A percentile compares a stretch with the other conserved stretches of the same genome.
phyloP scores from a whole-genome alignment of 2,888 invertebrate genomes.

The Mactromeris polynyma region DNA sequence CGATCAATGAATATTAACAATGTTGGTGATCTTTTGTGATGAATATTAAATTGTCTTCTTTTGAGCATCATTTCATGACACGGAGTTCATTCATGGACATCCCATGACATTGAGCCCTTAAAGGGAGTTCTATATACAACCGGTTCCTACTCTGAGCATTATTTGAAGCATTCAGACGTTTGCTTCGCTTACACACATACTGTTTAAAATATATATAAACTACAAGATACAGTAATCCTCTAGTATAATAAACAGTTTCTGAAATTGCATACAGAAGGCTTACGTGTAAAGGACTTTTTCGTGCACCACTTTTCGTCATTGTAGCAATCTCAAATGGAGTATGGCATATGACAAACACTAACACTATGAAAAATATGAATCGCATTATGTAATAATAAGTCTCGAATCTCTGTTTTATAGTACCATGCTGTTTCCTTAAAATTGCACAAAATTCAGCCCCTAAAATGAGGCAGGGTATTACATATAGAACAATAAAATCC shows the following conservation, averaged over 20 bases:
- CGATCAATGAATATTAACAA: too few relatives aligned
- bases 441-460: conserved; percentile 64
- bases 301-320: conserved; percentile 66
- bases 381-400: conserved; percentile 75
- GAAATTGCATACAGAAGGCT: conserved; percentile 62
- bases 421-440: conserved; percentile 64
- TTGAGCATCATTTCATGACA: conserved; percentile 15
- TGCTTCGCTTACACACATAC: conserved; percentile 76
- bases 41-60: neutral
- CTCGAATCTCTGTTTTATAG: conserved; percentile 69
- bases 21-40: neutral
- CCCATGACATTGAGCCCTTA: conserved; percentile 26
- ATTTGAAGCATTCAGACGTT: conserved; percentile 23
- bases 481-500: conserved; percentile 77
- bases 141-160: conserved; percentile 2
- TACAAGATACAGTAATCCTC: conserved; percentile 79
- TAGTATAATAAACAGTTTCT: conserved; percentile 61
- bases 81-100: conserved; percentile 41
- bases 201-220: conserved; percentile 82
- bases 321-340: conserved; percentile 78
- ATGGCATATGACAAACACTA: conserved; percentile 71
- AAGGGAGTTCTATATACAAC: conserved; percentile 41
- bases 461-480: conserved; percentile 69
- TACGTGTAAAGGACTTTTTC: neutral
- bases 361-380: conserved; percentile 70